Evolutionary conservation across 2,888 invertebrate genomes (phyloP).

Genomic region (Drosophila pseudotakahashii): DNA sequence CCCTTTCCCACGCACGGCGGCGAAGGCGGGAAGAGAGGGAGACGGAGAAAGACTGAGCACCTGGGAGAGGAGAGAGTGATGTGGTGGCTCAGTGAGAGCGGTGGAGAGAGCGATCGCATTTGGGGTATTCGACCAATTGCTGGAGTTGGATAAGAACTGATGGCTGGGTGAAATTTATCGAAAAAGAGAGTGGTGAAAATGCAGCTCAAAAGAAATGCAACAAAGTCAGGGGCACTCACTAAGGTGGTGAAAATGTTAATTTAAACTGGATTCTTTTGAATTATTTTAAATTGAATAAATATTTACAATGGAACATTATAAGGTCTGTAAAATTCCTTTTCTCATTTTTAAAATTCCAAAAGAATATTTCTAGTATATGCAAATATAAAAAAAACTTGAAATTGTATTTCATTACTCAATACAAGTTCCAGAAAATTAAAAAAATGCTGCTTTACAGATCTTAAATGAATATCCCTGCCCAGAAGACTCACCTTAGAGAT

Average conservation of each 20-base stretch:
- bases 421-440: too few relatives aligned
- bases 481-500: constrained; percentile 89
- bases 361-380: too few relatives aligned
- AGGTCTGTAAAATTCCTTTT: too few relatives aligned
- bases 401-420: too few relatives aligned
- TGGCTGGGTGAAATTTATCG: constrained; percentile 7
- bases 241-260: not conserved
- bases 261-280: not conserved
- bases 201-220: not conserved
- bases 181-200: constrained; percentile 3
- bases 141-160: not conserved
- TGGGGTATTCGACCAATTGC: constrained; percentile 17
- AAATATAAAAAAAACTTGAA: too few relatives aligned
- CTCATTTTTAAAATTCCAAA: too few relatives aligned
- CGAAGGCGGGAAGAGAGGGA: constrained; percentile 2
- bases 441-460: too few relatives aligned
- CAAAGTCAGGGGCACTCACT: not conserved
- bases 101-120: constrained; percentile 10
- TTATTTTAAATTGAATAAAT: too few relatives aligned
- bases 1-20: constrained; percentile 63
- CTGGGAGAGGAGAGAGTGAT: not conserved
- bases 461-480: not conserved
- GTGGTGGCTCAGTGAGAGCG: constrained; percentile 1
- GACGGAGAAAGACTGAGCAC: constrained; percentile 11
- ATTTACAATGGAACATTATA: too few relatives aligned